A percentile compares a stretch with the other conserved stretches of the same genome.
Conservation (phyloP, 1,140 invertebrate species). For the Sipha flava region DNA sequence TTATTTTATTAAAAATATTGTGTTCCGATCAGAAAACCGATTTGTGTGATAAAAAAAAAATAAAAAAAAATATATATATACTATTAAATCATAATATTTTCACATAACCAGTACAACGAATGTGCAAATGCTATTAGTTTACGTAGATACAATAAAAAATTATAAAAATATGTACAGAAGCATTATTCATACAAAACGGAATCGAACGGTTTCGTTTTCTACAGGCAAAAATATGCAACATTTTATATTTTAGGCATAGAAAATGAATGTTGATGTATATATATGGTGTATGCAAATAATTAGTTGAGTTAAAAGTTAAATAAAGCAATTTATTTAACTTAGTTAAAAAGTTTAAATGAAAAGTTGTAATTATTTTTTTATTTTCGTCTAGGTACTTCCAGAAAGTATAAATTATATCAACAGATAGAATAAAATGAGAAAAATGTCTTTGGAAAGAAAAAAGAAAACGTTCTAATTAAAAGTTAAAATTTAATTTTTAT, state of each 20-base stretch:
- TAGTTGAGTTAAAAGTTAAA: neutral
- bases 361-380: slow-evolving; percentile 5
- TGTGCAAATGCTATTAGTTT: too few species aligned
- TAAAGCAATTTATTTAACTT: slow-evolving; percentile 6
- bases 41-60: too few species aligned
- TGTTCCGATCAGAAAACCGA: too few species aligned
- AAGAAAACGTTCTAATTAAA: neutral
- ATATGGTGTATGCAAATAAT: neutral
- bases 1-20: too few species aligned
- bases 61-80: too few species aligned
- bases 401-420: neutral
- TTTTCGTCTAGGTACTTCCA: neutral
- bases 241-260: neutral
- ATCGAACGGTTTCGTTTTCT: neutral
- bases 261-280: neutral
- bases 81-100: too few species aligned
- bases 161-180: neutral
- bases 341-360: slow-evolving; percentile 2
- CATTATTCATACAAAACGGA: neutral
- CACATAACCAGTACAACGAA: too few species aligned
- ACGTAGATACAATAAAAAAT: too few species aligned
- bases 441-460: neutral
- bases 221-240: neutral
- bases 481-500: neutral
- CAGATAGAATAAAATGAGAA: neutral